A percentile compares a stretch with the other conserved stretches of the same genome.
Evolutionary conservation across 2,888 invertebrate species (phyloP).

Genomic region (Caenorhabditis becei): DNA sequence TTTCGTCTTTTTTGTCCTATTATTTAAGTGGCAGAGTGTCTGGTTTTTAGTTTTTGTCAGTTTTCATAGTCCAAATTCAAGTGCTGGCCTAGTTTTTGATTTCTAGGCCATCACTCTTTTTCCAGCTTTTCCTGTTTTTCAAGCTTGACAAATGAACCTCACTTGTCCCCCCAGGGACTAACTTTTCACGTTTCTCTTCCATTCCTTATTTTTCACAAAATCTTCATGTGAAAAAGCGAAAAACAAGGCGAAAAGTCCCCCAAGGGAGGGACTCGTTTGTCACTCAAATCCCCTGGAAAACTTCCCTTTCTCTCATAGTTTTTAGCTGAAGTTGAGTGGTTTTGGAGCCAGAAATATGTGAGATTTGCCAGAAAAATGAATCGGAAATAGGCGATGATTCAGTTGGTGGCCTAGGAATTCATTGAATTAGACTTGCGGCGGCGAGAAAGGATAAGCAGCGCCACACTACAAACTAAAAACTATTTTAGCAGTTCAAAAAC

Average conservation of each 20-base stretch:
- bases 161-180: neutral
- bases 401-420: neutral
- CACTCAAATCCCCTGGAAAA: slow-evolving; percentile 27
- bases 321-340: neutral
- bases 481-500: no score
- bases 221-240: slow-evolving; percentile 21
- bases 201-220: neutral
- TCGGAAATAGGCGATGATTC: neutral
- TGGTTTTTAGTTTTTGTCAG: neutral
- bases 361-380: neutral
- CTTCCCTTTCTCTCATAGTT: slow-evolving; percentile 21
- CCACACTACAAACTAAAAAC: no score
- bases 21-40: neutral
- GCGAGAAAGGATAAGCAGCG: no score
- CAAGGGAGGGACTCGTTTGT: slow-evolving; percentile 35
- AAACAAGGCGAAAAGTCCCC: slow-evolving; percentile 16
- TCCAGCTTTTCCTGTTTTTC: no score
- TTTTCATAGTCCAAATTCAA: neutral
- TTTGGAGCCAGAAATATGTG: neutral
- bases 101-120: no score
- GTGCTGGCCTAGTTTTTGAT: neutral
- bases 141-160: neutral
- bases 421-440: no score
- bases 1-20: neutral
- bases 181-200: neutral